Evolutionary conservation across 1,140 invertebrate species (phyloP), one percentile per base, ranked within the genome.

Genomic region (Arctopsyche grandis): DNA sequence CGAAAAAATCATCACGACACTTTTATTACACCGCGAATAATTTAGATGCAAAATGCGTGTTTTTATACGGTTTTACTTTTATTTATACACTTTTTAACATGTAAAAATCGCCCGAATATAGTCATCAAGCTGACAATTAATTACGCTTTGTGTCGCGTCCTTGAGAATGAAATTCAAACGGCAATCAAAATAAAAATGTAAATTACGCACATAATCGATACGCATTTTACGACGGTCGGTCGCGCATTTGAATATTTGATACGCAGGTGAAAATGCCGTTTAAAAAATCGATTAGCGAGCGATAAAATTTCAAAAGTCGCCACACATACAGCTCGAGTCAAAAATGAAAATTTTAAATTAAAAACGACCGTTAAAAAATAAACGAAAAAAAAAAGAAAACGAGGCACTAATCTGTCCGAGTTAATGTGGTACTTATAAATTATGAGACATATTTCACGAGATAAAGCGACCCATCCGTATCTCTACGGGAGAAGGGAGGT

Each of bases 401-500:
- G 69, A 76, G 56, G 29, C 56, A 66, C 74, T 63, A 76, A 76
- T 76, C 74, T 76, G 74, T 76, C 74, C 63, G 52, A 76, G 74
- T 76, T 76, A 76, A 76, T 76, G 74, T 46, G 74, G 74, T 76
- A 76, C 69, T 81, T 79, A 81, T 79, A 81, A 81, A 81, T 81
- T 60, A 78, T 81, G 78, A 63, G 70, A 69, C 77, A 82, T 82
- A 82, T 80, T 80, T 82, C 79, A 82, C 71, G 73, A 80, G 81
- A 82, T 82, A 82, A 81, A 75, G 76, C 74, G 52, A 26, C 12
- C 63, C 63, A 26, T 66, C 63, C 63, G 24, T 66, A 66, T 66
- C 63, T 26, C 63, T 22, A 22, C 24, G 63, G 21, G 22, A 38
- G 29, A 38, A 38, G 12, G 63, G 24, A 48, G 52, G 75, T 46